These are phyloP conservation scores for Embiotoca jacksoni DNA, from an alignment of 2,113 vertebrate species.

Conservation along the genomic window DNA sequence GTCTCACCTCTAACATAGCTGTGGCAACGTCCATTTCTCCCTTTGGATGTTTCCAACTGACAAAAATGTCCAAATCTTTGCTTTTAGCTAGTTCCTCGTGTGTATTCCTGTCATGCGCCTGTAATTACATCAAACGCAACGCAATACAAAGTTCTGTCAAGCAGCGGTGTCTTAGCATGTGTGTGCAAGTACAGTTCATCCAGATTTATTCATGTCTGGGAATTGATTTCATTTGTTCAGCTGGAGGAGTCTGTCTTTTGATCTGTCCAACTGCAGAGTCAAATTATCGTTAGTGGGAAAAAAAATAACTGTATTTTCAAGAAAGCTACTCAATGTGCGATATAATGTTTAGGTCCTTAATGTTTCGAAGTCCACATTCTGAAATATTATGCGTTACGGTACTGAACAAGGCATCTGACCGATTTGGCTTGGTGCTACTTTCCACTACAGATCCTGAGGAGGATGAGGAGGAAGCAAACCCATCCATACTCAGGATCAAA, in stretches of 20 bases:
- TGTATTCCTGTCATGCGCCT: background rate
- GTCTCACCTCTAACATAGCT: background rate
- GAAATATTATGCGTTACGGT: background rate
- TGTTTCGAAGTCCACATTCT: background rate
- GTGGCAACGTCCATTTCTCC: background rate
- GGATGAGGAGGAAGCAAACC: background rate
- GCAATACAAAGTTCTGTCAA: background rate
- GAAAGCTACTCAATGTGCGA: background rate
- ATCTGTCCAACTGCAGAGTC: background rate
- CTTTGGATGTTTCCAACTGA: background rate
- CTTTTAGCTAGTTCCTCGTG: no score
- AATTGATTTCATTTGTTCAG: conserved; percentile 6
- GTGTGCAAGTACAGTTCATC: background rate
- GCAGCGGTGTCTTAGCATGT: background rate
- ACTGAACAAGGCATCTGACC: background rate
- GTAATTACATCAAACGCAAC: background rate
- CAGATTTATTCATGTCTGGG: background rate
- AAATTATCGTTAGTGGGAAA: conserved; percentile 4
- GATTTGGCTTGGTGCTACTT: background rate
- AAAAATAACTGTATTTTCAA: conserved; percentile 5
- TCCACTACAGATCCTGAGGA: background rate
- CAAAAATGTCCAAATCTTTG: background rate
- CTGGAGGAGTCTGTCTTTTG: conserved; percentile 1
- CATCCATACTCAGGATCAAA: background rate
- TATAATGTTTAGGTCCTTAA: background rate